Evolutionary conservation across 2,113 vertebrate species (phyloP).

Genomic region (Brienomyrus brachyistius): DNA sequence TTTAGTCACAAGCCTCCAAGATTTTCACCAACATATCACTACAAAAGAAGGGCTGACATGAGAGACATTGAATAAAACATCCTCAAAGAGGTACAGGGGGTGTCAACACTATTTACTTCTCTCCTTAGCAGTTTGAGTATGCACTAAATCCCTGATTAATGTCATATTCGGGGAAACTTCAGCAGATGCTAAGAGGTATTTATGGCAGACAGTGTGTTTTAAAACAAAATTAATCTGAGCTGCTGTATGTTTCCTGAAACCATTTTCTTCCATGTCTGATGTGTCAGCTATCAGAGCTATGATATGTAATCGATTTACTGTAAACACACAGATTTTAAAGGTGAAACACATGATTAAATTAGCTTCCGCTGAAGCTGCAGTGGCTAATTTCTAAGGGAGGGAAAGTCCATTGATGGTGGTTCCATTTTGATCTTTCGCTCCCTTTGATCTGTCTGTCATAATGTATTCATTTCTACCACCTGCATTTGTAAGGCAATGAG

Average conservation of each 20-base stretch:
- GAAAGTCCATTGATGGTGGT: slow-evolving; percentile 5
- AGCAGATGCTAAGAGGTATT: not conserved
- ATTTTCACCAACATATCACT: not conserved
- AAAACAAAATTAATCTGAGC: not conserved
- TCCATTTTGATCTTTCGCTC: slow-evolving; percentile 5
- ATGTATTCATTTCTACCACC: slow-evolving; percentile 10
- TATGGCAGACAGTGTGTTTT: not conserved
- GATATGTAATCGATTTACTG: not conserved
- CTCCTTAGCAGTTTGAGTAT: not conserved
- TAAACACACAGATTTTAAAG: not conserved
- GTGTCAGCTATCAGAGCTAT: not conserved
- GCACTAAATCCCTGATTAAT: not conserved
- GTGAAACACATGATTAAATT: not conserved
- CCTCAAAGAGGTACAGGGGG: not conserved
- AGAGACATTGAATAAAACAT: not conserved
- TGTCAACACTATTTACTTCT: not conserved
- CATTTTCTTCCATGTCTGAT: not conserved
- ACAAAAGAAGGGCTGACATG: slow-evolving; percentile 30
- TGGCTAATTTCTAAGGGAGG: not conserved
- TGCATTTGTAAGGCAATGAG: not conserved
- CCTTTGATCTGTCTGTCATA: not conserved
- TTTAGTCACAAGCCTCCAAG: not conserved
- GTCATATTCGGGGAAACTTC: not conserved
- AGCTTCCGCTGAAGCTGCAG: not conserved
- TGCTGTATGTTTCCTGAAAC: not conserved